A percentile compares a stretch with the other conserved stretches of the same genome.
Evolutionary conservation across 2,797 vertebrate species (phyloP).

Genomic region (Cheirogaleus major): DNA sequence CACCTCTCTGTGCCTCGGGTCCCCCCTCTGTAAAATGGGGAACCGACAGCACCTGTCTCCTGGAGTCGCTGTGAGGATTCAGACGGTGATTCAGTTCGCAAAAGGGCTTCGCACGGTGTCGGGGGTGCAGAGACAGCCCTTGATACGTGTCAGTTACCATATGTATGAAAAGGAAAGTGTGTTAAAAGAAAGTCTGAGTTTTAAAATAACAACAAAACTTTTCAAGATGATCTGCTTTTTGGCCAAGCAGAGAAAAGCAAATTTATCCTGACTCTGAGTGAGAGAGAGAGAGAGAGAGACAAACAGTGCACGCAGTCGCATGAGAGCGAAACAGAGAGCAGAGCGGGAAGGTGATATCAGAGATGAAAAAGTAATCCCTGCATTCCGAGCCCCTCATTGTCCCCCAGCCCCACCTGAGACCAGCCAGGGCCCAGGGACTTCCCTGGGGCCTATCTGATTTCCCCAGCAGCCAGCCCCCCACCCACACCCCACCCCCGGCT

Average conservation of each 20-base stretch:
- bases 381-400: not conserved
- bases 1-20: not conserved
- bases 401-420: not conserved
- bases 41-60: not conserved
- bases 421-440: not conserved
- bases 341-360: rapidly evolving
- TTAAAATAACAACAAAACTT: not conserved
- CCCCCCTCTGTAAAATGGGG: not conserved
- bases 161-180: not conserved
- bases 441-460: slow-evolving; percentile 30
- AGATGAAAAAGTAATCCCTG: not conserved
- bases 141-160: not conserved
- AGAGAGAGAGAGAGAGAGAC: not conserved
- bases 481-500: not conserved
- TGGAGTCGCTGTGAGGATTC: not conserved
- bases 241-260: not conserved
- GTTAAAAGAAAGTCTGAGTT: not conserved
- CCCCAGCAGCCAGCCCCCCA: not conserved
- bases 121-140: not conserved
- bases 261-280: not conserved
- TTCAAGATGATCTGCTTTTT: not conserved
- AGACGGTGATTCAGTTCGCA: not conserved
- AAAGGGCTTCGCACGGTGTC: not conserved
- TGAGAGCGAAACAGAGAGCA: not conserved
- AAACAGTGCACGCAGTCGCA: too few relatives aligned